Percentiles rank a stretch among this genome's conserved stretches.
phyloP scores from a whole-genome alignment of 2,113 vertebrate genomes.

The Sceloporus undulatus region DNA sequence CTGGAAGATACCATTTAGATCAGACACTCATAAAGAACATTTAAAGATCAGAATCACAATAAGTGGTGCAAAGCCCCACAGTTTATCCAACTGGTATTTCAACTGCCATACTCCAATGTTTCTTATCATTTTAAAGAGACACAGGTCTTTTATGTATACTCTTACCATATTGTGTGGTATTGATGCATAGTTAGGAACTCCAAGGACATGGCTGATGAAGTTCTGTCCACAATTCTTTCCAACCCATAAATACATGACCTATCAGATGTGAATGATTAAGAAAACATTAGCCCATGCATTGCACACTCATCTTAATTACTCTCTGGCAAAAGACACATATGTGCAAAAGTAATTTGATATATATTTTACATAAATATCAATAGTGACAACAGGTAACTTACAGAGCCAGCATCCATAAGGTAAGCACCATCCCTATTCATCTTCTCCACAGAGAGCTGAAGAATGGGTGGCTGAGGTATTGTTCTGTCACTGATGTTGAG shows the following conservation, averaged over 20 bases:
- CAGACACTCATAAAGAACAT: background rate
- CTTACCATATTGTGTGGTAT: conserved; percentile 91
- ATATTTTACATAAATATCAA: background rate
- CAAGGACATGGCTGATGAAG: conserved; percentile 91
- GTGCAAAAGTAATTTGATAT: background rate
- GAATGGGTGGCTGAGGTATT: conserved; percentile 91
- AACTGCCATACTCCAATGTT: background rate
- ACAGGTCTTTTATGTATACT: conserved; percentile 21
- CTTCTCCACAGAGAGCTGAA: conserved; percentile 95
- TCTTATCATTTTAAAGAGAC: background rate
- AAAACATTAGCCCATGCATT: conserved; percentile 28
- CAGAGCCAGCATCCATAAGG: conserved; percentile 93
- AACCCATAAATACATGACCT: conserved; percentile 94
- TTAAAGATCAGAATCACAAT: background rate
- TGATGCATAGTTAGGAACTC: conserved; percentile 86
- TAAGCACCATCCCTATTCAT: conserved; percentile 91
- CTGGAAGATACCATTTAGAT: background rate
- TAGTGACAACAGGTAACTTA: conserved; percentile 66
- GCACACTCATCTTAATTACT: conserved; percentile 4
- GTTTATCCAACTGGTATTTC: background rate
- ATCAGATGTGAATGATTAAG: conserved; percentile 8
- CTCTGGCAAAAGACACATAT: background rate
- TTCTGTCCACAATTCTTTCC: conserved; percentile 89
- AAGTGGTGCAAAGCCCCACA: background rate
- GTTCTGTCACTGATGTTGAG: conserved; percentile 90